These are phyloP conservation scores for Hypothenemus hampei DNA, from an alignment of 1,140 invertebrate genomes.

Conservation along the genomic window DNA sequence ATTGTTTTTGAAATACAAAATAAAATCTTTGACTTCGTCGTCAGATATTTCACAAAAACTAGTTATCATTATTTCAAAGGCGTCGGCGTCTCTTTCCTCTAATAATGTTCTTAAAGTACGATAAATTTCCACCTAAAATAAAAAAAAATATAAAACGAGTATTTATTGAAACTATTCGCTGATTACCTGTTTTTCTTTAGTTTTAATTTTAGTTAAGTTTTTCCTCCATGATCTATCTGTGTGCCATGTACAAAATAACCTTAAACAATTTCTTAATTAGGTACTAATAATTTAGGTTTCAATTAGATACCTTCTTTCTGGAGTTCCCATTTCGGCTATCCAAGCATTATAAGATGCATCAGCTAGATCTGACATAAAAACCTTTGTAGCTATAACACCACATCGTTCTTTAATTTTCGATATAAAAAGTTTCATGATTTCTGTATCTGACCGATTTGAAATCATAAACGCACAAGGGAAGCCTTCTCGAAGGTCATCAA, in stretches of 20 bases:
- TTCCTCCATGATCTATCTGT: constrained; percentile 10
- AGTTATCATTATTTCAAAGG: no score
- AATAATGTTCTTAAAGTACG: no score
- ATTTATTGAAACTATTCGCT: no score
- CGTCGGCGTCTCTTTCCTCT: no score
- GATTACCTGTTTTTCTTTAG: no score
- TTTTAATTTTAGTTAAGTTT: constrained; percentile 8
- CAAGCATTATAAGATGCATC: constrained; percentile 21
- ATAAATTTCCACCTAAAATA: no score
- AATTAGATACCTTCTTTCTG: constrained; percentile 1
- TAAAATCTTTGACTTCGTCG: no score
- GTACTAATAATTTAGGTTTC: not conserved
- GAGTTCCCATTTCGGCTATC: constrained; percentile 6
- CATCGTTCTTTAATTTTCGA: constrained; percentile 1
- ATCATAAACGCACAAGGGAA: constrained; percentile 25
- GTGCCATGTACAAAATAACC: constrained; percentile 9
- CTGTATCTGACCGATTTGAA: constrained; percentile 19
- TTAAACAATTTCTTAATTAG: constrained; percentile 1
- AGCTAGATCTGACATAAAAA: constrained; percentile 26
- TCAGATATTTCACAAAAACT: no score
- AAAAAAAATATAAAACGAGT: no score
- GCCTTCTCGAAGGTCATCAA: constrained; percentile 23
- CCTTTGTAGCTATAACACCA: constrained; percentile 2
- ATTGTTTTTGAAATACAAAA: no score
- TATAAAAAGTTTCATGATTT: constrained; percentile 15